A percentile compares a stretch with the other conserved stretches of the same genome.
Conservation (phyloP, 2,113 vertebrate genomes). For the Ceratotherium simum region DNA sequence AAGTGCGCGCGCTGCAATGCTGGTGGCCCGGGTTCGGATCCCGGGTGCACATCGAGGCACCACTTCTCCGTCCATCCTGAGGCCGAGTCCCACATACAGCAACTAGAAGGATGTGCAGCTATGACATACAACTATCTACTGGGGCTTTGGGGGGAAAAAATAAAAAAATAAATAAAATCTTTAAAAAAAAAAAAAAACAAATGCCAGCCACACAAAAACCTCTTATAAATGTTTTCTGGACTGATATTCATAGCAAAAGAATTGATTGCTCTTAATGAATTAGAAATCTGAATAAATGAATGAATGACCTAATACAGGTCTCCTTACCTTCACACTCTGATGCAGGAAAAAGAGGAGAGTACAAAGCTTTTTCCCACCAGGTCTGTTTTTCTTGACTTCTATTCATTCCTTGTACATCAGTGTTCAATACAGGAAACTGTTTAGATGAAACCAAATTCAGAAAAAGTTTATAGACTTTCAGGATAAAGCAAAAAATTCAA, state of each 20-base stretch:
- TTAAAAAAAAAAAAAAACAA: too few species aligned
- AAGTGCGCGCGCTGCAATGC: too few species aligned
- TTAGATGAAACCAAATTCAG: constrained; percentile 79
- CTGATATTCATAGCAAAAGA: neutral
- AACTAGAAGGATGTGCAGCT: too few species aligned
- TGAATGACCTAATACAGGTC: accelerated
- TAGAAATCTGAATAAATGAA: neutral
- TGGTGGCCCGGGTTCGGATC: too few species aligned
- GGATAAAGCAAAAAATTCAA: neutral
- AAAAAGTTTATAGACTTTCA: constrained; percentile 4
- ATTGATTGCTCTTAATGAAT: neutral
- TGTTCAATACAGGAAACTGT: constrained; percentile 92
- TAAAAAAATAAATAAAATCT: too few species aligned
- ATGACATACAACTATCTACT: too few species aligned
- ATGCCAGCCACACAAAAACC: neutral
- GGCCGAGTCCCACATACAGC: too few species aligned
- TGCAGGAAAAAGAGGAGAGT: constrained; percentile 94
- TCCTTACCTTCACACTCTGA: constrained; percentile 96
- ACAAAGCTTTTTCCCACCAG: constrained; percentile 98
- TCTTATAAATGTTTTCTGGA: neutral
- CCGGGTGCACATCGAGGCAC: too few species aligned
- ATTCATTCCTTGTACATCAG: constrained; percentile 90
- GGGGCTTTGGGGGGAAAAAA: too few species aligned
- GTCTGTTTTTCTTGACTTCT: constrained; percentile 93
- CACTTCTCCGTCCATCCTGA: too few species aligned